Conservation (phyloP, 1,140 invertebrate genomes). For the Atta colombica region DNA sequence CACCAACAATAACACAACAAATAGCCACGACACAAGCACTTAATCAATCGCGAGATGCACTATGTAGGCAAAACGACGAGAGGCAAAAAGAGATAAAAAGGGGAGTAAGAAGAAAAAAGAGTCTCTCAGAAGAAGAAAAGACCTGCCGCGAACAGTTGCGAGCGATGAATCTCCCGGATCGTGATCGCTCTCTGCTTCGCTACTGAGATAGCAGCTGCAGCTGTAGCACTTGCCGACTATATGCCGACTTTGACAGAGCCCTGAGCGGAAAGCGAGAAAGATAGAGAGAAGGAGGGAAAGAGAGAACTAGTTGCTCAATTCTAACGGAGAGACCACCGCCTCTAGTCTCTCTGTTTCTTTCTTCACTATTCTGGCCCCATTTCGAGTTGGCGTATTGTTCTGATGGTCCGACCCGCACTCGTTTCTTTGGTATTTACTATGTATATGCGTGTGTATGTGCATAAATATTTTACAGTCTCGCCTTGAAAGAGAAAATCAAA, state of each 20-base stretch:
- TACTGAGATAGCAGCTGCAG: conserved; percentile 69
- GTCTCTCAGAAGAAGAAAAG: conserved; percentile 21
- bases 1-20: conserved; percentile 43
- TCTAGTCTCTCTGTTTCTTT: conserved; percentile 35
- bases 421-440: conserved; percentile 80
- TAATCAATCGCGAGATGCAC: conserved; percentile 23
- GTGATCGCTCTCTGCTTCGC: conserved; percentile 62
- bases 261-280: conserved; percentile 57
- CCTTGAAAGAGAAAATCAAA: background rate
- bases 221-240: conserved; percentile 67
- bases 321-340: conserved; percentile 33
- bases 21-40: conserved; percentile 32
- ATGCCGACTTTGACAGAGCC: conserved; percentile 83
- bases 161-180: conserved; percentile 50
- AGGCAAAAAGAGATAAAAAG: background rate
- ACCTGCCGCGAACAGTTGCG: conserved; percentile 8
- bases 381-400: conserved; percentile 85
- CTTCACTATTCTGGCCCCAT: conserved; percentile 84
- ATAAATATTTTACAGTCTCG: conserved; percentile 2
- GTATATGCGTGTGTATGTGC: conserved; percentile 6
- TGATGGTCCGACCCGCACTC: conserved; percentile 80
- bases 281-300: conserved; percentile 36
- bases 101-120: background rate
- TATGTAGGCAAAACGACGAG: background rate
- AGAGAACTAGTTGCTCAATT: conserved; percentile 78